phyloP scores from a whole-genome alignment of 2,113 vertebrate species.

The Syngnathoides biaculeatus region DNA sequence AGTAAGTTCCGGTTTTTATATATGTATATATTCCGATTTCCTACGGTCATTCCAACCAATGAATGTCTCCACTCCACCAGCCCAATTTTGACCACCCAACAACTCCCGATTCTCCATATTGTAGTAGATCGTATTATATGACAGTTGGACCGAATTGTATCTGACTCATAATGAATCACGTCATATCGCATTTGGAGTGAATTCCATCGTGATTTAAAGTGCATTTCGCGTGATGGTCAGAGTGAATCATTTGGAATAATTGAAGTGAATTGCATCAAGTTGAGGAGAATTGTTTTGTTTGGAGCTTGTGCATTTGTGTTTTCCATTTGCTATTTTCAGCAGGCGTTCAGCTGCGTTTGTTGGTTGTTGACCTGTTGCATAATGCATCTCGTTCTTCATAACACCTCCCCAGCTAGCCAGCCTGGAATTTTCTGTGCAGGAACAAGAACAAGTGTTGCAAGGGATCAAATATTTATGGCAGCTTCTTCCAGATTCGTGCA shows the following conservation, averaged over 20 bases:
- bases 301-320: background rate
- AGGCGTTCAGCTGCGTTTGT: constrained; percentile 15
- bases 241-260: background rate
- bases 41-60: too few species aligned
- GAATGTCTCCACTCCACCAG: too few species aligned
- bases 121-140: background rate
- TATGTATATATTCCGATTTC: too few species aligned
- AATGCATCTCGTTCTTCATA: constrained; percentile 46
- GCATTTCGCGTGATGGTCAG: background rate
- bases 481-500: constrained; percentile 51
- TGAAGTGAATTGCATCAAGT: background rate
- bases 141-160: background rate
- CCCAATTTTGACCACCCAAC: too few species aligned
- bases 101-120: too few species aligned
- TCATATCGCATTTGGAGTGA: background rate
- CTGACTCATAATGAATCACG: background rate
- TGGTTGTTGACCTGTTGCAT: constrained; percentile 56
- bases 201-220: background rate
- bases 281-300: background rate
- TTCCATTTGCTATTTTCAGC: constrained; percentile 33
- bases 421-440: constrained; percentile 35
- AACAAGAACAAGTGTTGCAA: constrained; percentile 45
- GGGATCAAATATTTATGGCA: constrained; percentile 70
- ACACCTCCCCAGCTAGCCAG: constrained; percentile 19
- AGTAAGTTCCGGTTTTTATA: too few species aligned